phyloP scores from a whole-genome alignment of 64 coral and sea anemone genomes.

The Cladopsammia gracilis region DNA sequence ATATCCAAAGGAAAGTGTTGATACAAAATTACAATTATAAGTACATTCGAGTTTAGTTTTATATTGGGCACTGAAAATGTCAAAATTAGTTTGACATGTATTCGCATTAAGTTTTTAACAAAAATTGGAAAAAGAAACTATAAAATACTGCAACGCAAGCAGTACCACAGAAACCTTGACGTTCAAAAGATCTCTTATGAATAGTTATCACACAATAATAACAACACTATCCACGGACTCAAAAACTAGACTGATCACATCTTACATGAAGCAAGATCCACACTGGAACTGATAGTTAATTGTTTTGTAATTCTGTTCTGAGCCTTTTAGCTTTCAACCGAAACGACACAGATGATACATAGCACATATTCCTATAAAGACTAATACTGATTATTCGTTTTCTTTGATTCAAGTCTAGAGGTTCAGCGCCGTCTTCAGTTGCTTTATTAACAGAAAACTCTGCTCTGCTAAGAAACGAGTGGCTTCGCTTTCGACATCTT shows the following conservation, averaged over 20 bases:
- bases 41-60: background rate
- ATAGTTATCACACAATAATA: background rate
- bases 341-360: no score
- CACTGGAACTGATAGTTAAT: no score
- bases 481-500: conserved; percentile 73
- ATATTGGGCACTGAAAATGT: background rate
- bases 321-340: no score
- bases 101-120: background rate
- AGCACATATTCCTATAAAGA: background rate
- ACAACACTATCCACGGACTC: background rate
- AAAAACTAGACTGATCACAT: background rate
- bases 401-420: background rate
- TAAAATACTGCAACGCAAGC: background rate
- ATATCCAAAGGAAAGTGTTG: background rate
- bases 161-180: background rate
- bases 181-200: background rate
- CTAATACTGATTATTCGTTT: background rate
- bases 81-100: background rate
- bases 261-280: no score
- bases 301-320: no score
- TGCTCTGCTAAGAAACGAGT: conserved; percentile 47
- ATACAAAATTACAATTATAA: background rate
- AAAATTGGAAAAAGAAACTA: background rate
- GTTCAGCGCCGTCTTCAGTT: conserved; percentile 29
- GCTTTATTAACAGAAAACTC: conserved; percentile 33